Conservation (phyloP, 2,113 vertebrate species). For the Misgurnus anguillicaudatus region DNA sequence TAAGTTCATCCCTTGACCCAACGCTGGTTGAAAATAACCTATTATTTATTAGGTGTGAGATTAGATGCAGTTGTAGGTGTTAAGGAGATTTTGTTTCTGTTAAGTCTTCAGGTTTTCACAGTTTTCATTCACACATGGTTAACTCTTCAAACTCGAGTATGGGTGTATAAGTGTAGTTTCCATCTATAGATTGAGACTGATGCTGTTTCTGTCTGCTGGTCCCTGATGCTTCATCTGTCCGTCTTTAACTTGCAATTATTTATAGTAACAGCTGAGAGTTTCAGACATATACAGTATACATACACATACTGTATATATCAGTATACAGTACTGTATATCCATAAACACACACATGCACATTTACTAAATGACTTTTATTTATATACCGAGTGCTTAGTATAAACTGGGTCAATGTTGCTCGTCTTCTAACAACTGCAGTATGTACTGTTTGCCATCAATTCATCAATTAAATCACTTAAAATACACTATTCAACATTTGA, state of each 20-base stretch:
- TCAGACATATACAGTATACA: neutral
- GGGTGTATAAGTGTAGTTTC: conserved; percentile 1
- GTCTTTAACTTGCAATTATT: neutral
- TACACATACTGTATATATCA: too few relatives aligned
- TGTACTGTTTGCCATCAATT: too few relatives aligned
- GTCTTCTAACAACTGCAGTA: too few relatives aligned
- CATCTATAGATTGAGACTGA: neutral
- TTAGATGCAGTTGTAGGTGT: conserved; percentile 74
- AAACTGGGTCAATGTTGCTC: too few relatives aligned
- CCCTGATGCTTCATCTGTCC: too few relatives aligned
- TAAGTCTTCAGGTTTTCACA: conserved; percentile 75
- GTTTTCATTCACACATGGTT: neutral
- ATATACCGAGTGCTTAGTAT: too few relatives aligned
- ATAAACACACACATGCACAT: neutral
- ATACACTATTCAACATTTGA: too few relatives aligned
- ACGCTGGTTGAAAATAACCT: too few relatives aligned
- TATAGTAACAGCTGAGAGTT: neutral
- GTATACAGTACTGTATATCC: neutral
- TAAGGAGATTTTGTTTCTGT: conserved; percentile 54
- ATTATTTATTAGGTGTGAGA: too few relatives aligned
- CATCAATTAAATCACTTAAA: too few relatives aligned
- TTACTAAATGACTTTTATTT: too few relatives aligned
- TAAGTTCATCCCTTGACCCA: too few relatives aligned
- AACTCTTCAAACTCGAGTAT: neutral
- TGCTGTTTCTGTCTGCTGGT: neutral